These are phyloP conservation scores for Acipenser transmontanus DNA, from an alignment of 2,797 vertebrate genomes.

Conservation along the genomic window DNA sequence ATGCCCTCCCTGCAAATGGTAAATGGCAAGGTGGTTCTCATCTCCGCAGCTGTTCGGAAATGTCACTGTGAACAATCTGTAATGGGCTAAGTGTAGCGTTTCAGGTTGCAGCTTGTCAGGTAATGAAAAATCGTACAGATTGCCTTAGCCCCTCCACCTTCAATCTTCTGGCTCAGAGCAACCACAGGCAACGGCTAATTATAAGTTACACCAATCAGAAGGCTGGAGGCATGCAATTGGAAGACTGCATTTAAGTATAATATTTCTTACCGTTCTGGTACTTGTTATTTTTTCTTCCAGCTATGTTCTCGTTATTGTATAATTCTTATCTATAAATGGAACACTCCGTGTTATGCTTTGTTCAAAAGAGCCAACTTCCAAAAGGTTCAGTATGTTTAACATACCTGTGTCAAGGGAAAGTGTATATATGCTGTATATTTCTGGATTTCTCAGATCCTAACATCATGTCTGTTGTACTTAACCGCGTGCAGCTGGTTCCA, in stretches of 20 bases:
- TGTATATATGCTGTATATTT: too few species aligned
- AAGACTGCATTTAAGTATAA: conserved; percentile 72
- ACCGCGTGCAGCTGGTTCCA: not conserved
- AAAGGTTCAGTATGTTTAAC: too few species aligned
- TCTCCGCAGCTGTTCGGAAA: conserved; percentile 87
- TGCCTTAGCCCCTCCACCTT: conserved; percentile 58
- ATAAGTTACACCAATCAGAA: conserved; percentile 84
- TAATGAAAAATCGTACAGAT: conserved; percentile 87
- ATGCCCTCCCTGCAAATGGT: conserved; percentile 81
- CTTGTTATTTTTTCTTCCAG: conserved; percentile 29
- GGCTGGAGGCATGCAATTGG: conserved; percentile 67
- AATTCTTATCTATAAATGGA: conserved; percentile 25
- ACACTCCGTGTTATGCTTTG: too few species aligned
- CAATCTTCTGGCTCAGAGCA: conserved; percentile 62
- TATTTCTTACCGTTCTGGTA: conserved; percentile 29
- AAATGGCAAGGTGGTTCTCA: conserved; percentile 83
- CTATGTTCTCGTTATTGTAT: conserved; percentile 34
- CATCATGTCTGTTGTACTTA: not conserved
- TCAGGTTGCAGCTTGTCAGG: conserved; percentile 96
- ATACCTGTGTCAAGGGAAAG: too few species aligned
- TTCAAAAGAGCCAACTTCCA: too few species aligned
- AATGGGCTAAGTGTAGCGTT: conserved; percentile 99
- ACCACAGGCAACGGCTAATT: conserved; percentile 87
- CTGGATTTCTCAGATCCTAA: too few species aligned
- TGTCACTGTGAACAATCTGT: conserved; percentile 94